A percentile compares a stretch with the other conserved stretches of the same genome.
phyloP scores from a whole-genome alignment of 2,113 vertebrate species.

The Rhabdornis inornatus region DNA sequence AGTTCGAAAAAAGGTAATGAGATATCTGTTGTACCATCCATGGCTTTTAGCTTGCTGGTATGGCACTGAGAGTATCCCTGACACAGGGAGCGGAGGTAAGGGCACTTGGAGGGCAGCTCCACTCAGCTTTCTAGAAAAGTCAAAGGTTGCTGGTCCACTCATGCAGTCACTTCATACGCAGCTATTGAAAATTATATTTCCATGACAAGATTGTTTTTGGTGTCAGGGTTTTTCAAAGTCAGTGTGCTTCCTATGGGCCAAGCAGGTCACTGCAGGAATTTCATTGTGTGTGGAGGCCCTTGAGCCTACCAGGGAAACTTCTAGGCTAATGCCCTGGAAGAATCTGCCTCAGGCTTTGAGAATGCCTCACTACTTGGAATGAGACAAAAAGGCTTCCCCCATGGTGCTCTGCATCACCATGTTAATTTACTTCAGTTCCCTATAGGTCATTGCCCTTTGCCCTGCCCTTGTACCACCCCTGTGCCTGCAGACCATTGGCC shows the following conservation, averaged over 20 bases:
- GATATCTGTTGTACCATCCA: not conserved
- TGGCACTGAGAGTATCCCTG: not conserved
- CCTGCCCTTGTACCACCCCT: too few relatives aligned
- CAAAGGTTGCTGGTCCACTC: not conserved
- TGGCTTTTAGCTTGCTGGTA: not conserved
- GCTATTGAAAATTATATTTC: not conserved
- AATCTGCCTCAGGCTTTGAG: too few relatives aligned
- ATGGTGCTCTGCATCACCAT: too few relatives aligned
- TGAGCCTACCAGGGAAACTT: too few relatives aligned
- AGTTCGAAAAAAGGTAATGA: not conserved
- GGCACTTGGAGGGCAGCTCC: not conserved
- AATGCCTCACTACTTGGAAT: too few relatives aligned
- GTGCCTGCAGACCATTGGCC: too few relatives aligned
- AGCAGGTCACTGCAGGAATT: not conserved
- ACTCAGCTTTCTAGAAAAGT: not conserved
- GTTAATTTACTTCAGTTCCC: too few relatives aligned
- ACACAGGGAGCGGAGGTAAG: fast-evolving
- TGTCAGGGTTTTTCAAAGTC: not conserved
- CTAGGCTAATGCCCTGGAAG: too few relatives aligned
- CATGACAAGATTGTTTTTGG: not conserved
- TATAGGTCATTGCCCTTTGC: too few relatives aligned
- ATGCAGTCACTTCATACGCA: not conserved
- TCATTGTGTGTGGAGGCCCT: too few relatives aligned
- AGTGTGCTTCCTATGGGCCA: not conserved
- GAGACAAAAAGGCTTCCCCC: too few relatives aligned